Evolutionary conservation across 2,113 vertebrate species (phyloP), one percentile per base, ranked within the genome.

Genomic region (Nicator chloris): DNA sequence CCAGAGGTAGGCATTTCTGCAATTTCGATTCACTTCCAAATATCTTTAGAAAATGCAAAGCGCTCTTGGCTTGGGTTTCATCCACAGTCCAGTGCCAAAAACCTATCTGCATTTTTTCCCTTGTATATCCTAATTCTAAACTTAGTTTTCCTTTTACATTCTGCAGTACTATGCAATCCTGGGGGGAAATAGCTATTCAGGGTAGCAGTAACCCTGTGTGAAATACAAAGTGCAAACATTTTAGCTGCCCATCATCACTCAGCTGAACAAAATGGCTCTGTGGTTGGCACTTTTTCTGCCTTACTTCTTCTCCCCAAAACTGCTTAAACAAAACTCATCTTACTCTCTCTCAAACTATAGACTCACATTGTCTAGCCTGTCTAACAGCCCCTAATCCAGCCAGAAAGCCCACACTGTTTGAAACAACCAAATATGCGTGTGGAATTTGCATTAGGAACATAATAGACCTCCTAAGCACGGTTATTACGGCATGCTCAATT

Each of bases 1-100:
- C 97, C 98, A 98, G 97, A 97, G 97, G 97, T 96, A 98, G 97
- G 97, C 97, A 98, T 98, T 97, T 98, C 97, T 98, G 97, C 91
- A 97, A 98, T 98, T 97, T 98, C 86, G 1, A 90, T 97, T 94
- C 86, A 75, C 72, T 96, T 98, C 98, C 97, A 98, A 98, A 96
- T 97, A 97, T 97, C 94, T 93, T 96, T 90, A 97, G 95, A 97
- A 97, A 98, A 98, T 95, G 90, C 96, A 96, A 96, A 97, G 96
- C 51, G 14, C 94, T 96, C 80, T 96, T 97, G 97, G 94, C 96
- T 86, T 92, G 86, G 64, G 47, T 95, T 97, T 93, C 79, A 64
- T 83, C 87, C 54, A 68, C 51, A 79, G 54, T 31, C 61, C 47
- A 63, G 84, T 96, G 96, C 97, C 98, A 98, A 96, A 96, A 96